Conservation (phyloP, 2,797 vertebrate species). For the Coracias cyanogaster region DNA sequence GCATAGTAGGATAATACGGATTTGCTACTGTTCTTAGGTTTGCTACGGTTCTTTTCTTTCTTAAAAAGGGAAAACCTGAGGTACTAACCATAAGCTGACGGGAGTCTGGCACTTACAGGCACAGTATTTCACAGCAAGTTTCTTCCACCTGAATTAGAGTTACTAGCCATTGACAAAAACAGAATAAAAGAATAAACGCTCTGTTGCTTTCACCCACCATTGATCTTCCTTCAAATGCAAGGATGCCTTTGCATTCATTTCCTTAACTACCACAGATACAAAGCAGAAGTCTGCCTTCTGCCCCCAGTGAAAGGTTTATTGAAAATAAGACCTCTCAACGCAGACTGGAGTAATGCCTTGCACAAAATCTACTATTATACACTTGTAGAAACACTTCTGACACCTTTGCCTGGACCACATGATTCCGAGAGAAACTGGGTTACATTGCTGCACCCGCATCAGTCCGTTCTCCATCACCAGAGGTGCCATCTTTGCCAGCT, state of each 20-base stretch:
- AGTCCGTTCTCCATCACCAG: neutral
- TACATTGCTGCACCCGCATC: rapidly evolving
- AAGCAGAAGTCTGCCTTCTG: neutral
- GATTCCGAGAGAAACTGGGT: neutral
- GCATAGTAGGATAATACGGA: neutral
- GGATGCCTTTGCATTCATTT: neutral
- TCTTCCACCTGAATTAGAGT: neutral
- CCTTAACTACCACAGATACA: neutral
- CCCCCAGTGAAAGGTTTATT: neutral
- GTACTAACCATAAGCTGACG: neutral
- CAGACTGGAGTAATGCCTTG: neutral
- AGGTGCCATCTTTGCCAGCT: neutral
- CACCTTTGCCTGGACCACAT: rapidly evolving
- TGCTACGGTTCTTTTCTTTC: constrained; percentile 9
- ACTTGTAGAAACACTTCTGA: neutral
- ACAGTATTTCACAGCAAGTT: neutral
- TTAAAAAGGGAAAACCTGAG: neutral
- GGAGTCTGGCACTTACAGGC: neutral
- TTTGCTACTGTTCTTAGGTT: neutral
- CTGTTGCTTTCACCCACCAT: neutral
- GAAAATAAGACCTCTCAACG: neutral
- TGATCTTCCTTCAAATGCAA: neutral
- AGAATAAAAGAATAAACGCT: neutral
- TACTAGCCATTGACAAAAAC: neutral
- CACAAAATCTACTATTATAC: neutral